Base-by-base conservation (phyloP, 2,888 invertebrate genomes). In the Thecocarcelia acutangulata region DNA sequence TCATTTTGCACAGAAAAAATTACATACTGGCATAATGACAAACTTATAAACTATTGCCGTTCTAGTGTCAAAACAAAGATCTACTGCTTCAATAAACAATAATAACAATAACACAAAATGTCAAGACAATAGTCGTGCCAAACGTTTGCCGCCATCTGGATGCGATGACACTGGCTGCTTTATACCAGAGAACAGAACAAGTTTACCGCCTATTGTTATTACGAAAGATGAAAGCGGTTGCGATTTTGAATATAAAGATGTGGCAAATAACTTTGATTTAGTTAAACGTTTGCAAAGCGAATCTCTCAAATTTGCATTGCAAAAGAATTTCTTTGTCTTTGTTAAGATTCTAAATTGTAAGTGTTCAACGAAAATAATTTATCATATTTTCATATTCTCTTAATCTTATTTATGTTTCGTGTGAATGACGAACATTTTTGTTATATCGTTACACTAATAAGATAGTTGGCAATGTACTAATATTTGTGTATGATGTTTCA, bases 301-400 rank as follows among this genome's bases (percentile, higher is more conserved):
- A 86, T 93, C 93, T 70, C 92, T 95, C 15, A 93, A 93, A 87
- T 96, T 96, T 90, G 94, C 94, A 9, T 89, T 96, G 37, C 94
- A 95, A 88, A 93, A 93, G 79, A 96, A 96, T 90, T 92, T 96
- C 54, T 93, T 93, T 87, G 94, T 96, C 12, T 92, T 93, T 84
- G 94, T 95, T 13, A 95, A 95, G 91, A 93, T 96, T 84, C 92
- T 95, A 50, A 93, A 94, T 88, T 92, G 96, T 96, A 91, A 93
- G 95, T 94, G 24, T 6, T 13, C 12, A n/a, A 33, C 8, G 4
- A 8, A 3, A 40, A 28, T n/a, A n/a, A n/a, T n/a, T n/a, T n/a
- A n/a, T n/a, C n/a, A n/a, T n/a, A n/a, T n/a, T n/a, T n/a, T n/a
- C n/a, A 24, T 21, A 33, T 33, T 8, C 8, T 33, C 33, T 33